Conservation (phyloP, 2,797 vertebrate genomes). For the Luscinia luscinia region DNA sequence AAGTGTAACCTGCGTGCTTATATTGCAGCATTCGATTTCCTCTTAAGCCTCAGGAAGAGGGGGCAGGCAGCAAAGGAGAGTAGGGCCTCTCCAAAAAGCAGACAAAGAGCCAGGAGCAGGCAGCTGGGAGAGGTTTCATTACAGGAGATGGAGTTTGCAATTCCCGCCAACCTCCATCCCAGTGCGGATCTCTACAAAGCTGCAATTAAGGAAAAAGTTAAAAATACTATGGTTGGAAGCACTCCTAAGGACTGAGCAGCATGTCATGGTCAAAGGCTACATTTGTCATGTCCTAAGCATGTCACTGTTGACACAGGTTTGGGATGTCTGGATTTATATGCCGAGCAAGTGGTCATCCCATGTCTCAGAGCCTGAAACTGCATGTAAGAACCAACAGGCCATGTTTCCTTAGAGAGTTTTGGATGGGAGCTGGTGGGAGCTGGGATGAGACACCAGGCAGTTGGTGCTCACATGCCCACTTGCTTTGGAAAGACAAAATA, state of each 20-base stretch:
- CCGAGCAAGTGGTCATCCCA: background rate
- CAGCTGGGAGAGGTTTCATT: background rate
- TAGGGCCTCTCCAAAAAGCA: constrained; percentile 47
- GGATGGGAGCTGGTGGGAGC: background rate
- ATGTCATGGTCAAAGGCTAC: background rate
- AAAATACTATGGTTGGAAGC: background rate
- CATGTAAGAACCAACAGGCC: background rate
- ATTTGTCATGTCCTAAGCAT: background rate
- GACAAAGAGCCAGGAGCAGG: constrained; percentile 6
- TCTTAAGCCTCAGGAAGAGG: background rate
- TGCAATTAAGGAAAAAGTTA: background rate
- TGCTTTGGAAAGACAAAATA: background rate
- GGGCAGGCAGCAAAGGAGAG: constrained; percentile 5
- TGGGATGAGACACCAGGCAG: background rate
- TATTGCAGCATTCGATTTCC: constrained; percentile 60
- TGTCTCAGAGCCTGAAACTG: background rate
- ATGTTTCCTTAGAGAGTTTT: background rate
- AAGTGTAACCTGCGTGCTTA: constrained; percentile 48
- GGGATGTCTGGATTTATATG: background rate
- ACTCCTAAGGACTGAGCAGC: background rate
- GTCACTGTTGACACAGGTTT: background rate
- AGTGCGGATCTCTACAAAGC: background rate
- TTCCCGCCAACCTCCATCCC: rapidly evolving
- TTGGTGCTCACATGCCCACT: background rate
- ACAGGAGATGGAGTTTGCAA: background rate